Percentiles rank a stretch among this genome's conserved stretches.
Evolutionary conservation across 1,140 invertebrate genomes (phyloP).

Genomic region (Cotesia glomerata): DNA sequence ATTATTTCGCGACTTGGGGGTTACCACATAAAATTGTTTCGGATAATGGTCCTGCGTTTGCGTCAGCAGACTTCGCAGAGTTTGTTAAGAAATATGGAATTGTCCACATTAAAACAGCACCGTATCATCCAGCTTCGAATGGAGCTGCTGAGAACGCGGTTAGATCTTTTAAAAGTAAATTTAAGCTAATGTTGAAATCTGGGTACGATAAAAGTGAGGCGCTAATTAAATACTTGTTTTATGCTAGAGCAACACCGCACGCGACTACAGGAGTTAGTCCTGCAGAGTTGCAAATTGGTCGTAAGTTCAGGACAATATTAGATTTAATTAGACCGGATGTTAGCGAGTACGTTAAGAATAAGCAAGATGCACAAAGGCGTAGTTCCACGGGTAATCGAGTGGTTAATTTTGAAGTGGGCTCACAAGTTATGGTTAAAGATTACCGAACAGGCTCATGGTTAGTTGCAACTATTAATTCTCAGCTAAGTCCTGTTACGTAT

Average conservation of each 20-base stretch:
- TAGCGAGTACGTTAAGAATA: not conserved
- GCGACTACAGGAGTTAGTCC: no score
- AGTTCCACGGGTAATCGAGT: not conserved
- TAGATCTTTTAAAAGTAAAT: slow-evolving; percentile 50
- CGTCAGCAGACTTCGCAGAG: slow-evolving; percentile 30
- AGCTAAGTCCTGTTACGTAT: not conserved
- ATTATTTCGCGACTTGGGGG: slow-evolving; percentile 36
- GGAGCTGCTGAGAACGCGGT: slow-evolving; percentile 52
- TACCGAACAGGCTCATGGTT: no score
- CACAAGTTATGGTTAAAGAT: not conserved
- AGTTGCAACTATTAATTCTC: no score
- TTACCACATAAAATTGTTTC: slow-evolving; percentile 32
- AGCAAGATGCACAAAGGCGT: not conserved
- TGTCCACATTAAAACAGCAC: slow-evolving; percentile 33
- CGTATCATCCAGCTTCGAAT: slow-evolving; percentile 44
- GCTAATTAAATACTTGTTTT: not conserved
- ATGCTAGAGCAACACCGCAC: no score
- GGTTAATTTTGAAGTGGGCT: not conserved
- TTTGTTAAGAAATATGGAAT: slow-evolving; percentile 31
- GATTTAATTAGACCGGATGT: not conserved
- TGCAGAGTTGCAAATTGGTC: not conserved
- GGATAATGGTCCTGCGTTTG: slow-evolving; percentile 36
- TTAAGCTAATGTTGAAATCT: slow-evolving; percentile 40
- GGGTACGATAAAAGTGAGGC: slow-evolving; percentile 14
- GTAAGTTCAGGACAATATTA: not conserved